Conservation (phyloP, 1,140 invertebrate species). For the Acromyrmex echinatior region DNA sequence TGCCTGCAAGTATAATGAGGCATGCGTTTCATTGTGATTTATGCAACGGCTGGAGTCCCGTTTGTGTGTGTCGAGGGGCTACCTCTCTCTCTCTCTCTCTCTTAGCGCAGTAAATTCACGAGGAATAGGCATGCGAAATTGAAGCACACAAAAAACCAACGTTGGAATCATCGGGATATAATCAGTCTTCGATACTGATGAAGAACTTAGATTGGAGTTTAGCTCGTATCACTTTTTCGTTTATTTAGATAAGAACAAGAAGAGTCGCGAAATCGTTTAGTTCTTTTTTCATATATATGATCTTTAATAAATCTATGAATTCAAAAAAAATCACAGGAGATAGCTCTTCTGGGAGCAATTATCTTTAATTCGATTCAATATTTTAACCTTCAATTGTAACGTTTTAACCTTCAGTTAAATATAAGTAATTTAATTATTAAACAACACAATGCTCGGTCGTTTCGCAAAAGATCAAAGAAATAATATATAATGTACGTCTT, state of each 20-base stretch:
- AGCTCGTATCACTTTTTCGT: background rate
- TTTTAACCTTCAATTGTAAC: background rate
- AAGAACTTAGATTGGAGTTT: background rate
- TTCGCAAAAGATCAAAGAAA: conserved; percentile 45
- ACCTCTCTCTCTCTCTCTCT: conserved; percentile 1
- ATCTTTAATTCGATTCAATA: background rate
- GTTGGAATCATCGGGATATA: background rate
- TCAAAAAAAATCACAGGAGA: background rate
- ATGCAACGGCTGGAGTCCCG: conserved; percentile 56
- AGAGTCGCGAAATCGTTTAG: background rate
- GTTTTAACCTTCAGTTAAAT: background rate
- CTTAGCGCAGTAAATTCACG: conserved; percentile 13
- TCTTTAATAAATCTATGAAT: background rate
- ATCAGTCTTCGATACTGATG: background rate
- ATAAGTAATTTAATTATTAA: background rate
- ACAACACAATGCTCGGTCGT: background rate
- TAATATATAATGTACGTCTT: background rate
- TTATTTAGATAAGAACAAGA: background rate
- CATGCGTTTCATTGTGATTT: conserved; percentile 79
- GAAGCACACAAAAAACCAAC: background rate
- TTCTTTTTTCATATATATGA: background rate
- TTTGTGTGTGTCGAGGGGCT: conserved; percentile 37
- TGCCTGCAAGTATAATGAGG: conserved; percentile 77
- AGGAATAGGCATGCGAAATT: conserved; percentile 6
- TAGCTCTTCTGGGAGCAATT: background rate